A percentile compares a stretch with the other conserved stretches of the same genome.
phyloP scores from a whole-genome alignment of 2,797 vertebrate genomes.

The Scarus forsteni region DNA sequence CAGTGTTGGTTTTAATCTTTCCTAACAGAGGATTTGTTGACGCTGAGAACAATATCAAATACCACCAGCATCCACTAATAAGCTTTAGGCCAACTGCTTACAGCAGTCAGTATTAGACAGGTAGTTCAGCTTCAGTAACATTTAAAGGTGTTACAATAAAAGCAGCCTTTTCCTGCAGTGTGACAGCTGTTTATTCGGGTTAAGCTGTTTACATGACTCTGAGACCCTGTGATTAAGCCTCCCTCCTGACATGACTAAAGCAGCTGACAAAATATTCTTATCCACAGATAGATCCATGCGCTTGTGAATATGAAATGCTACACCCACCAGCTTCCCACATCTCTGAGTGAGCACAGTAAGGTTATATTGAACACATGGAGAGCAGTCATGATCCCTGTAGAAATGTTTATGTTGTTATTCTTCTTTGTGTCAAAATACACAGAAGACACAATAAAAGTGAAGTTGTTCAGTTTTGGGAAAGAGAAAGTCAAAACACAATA shows the following conservation, averaged over 20 bases:
- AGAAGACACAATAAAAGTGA: conserved; percentile 16
- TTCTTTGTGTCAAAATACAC: conserved; percentile 28
- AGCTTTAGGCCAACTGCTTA: not conserved
- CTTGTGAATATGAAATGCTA: conserved; percentile 40
- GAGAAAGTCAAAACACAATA: not conserved
- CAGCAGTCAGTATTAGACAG: not conserved
- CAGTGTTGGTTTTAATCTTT: not conserved
- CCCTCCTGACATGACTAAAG: conserved; percentile 60
- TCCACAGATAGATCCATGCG: conserved; percentile 46
- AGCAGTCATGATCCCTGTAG: conserved; percentile 43
- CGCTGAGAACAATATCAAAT: not conserved
- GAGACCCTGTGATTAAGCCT: conserved; percentile 54
- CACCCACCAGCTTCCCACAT: conserved; percentile 65
- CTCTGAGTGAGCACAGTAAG: conserved; percentile 44
- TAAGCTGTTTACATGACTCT: conserved; percentile 54
- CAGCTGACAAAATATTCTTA: conserved; percentile 49
- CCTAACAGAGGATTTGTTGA: not conserved
- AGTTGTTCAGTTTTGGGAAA: conserved; percentile 8
- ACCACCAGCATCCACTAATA: not conserved
- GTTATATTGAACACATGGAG: conserved; percentile 48
- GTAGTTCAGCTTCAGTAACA: not conserved
- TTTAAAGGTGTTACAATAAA: conserved; percentile 12
- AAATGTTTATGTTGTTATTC: conserved; percentile 21
- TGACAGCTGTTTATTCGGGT: conserved; percentile 31
- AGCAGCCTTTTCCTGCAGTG: conserved; percentile 12